These are phyloP conservation scores for Acanthosoma haemorrhoidale DNA, from an alignment of 2,888 invertebrate genomes.

Conservation along the genomic window DNA sequence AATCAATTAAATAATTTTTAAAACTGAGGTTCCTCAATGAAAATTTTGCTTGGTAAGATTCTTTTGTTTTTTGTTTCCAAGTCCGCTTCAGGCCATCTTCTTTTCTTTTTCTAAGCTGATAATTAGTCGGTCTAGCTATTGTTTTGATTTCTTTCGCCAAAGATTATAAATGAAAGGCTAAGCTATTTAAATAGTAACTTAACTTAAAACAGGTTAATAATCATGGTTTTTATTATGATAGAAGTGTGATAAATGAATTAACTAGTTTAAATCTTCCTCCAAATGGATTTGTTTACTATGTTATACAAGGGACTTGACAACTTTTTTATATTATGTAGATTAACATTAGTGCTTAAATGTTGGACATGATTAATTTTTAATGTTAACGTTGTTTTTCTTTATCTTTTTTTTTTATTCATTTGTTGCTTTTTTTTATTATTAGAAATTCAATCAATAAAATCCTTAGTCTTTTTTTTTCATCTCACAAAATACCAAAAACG, in stretches of 20 bases:
- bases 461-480: neutral
- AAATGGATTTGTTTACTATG: neutral
- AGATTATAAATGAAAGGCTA: too few relatives aligned
- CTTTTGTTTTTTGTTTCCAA: too few relatives aligned
- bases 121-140: too few relatives aligned
- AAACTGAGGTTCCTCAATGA: too few relatives aligned
- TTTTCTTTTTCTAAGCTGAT: too few relatives aligned
- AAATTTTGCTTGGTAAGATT: too few relatives aligned
- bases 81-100: too few relatives aligned
- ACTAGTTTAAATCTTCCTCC: neutral
- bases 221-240: neutral
- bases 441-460: neutral
- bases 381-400: neutral
- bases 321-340: neutral
- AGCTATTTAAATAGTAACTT: too few relatives aligned
- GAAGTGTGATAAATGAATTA: neutral
- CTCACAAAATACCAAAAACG: slow-evolving; percentile 10
- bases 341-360: neutral
- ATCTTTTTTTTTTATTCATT: neutral
- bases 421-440: neutral
- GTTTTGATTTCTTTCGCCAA: too few relatives aligned
- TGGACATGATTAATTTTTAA: neutral
- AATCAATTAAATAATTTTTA: too few relatives aligned
- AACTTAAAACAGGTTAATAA: slow-evolving; percentile 3
- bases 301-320: neutral